Evolutionary conservation across 2,113 vertebrate species (phyloP), one percentile per base, ranked within the genome.

Genomic region (Arizona elegans): DNA sequence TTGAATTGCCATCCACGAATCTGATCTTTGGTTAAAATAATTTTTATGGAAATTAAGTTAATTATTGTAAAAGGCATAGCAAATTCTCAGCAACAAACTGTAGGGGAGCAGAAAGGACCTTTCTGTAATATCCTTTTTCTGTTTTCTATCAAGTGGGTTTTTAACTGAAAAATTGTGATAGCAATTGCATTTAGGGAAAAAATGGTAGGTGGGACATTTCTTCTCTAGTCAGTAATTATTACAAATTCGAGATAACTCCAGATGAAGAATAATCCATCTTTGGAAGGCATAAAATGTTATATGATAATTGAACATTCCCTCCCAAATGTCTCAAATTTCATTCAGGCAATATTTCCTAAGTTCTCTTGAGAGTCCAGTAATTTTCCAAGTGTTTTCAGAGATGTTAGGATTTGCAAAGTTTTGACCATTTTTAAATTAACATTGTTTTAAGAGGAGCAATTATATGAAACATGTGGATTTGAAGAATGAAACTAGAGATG

Each of bases 11-110:
- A 62, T 24, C 52, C 4, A 7, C 43, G 23, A 65, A 52, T 86
- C 88, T 85, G 54, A 52, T 90, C 93, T 93, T 94, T 43, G 58
- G 1, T 29, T 90, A 50, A 8, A 93, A 47, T 94, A 91, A 59
- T 43, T 55, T 89, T 92, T 3, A 75, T 91, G 92, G 33, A 53
- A 23, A 47, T 93, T 3, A 70, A 56, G 17, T 88, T 23, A 90
- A 86, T 90, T 62, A 86, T n/a, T 38, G 29, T 86, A 56, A 23
- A 3, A 17, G 62, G 89, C 21, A 3, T 21, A 54, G 75, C 86
- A 86, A 24, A n/a, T 70, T 89, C 53, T 90, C 29, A 21, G 33
- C 47, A 43, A 55, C 23, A 43, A 62, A 26, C 8, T 38, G 59
- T 5, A 47, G 6, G 11, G 52, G 56, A 38, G 26, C 7, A 19